phyloP scores from a whole-genome alignment of 2,888 invertebrate genomes.

The Drosophila fungiperda region DNA sequence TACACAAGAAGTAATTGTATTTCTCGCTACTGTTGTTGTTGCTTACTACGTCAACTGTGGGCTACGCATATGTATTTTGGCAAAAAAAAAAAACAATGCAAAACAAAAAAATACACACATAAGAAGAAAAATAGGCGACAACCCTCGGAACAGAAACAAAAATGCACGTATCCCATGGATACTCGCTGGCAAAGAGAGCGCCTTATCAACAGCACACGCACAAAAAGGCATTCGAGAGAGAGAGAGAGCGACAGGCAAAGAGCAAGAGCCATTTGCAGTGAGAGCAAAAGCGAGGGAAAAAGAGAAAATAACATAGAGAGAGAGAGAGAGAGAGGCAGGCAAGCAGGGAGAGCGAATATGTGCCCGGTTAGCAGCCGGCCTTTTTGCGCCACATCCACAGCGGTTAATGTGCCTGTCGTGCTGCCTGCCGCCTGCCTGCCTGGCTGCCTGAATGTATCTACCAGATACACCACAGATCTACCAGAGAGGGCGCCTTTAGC shows the following conservation, averaged over 20 bases:
- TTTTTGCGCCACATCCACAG: conserved; percentile 62
- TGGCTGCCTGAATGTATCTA: conserved; percentile 53
- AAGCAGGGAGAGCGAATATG: conserved; percentile 14
- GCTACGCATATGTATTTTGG: conserved; percentile 61
- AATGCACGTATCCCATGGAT: conserved; percentile 58
- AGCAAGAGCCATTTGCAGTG: not conserved
- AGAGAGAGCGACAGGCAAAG: conserved; percentile 10
- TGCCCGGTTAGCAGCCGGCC: conserved; percentile 62
- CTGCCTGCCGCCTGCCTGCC: conserved; percentile 8
- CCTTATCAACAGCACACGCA: conserved; percentile 32
- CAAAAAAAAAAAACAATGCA: conserved; percentile 26
- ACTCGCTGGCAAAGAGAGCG: conserved; percentile 43
- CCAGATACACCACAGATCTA: no score
- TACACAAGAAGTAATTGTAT: conserved; percentile 20
- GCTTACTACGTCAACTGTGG: conserved; percentile 40
- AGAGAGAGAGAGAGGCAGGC: conserved; percentile 16
- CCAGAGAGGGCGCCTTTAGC: conserved; percentile 35
- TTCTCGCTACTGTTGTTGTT: conserved; percentile 30
- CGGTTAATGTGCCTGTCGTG: conserved; percentile 35
- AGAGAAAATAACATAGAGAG: conserved; percentile 11
- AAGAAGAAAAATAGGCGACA: conserved; percentile 45
- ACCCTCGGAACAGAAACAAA: conserved; percentile 51
- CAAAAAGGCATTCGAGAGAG: conserved; percentile 7
- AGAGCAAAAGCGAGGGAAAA: conserved; percentile 5
- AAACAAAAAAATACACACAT: conserved; percentile 4